Conservation (phyloP, 2,888 invertebrate genomes). For the Axea sp. region DNA sequence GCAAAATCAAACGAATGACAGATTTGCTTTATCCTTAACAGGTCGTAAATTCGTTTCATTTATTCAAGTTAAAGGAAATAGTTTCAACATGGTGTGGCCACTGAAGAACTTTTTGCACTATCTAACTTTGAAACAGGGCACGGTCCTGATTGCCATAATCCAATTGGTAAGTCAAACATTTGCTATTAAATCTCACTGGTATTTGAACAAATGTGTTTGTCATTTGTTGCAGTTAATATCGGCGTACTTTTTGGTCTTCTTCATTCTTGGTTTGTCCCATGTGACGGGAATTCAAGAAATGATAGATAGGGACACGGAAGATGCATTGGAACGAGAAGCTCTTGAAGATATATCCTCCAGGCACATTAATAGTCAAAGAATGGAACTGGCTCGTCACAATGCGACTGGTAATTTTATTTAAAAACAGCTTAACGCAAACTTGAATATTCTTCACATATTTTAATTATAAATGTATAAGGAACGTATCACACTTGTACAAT, state of each 20-base stretch:
- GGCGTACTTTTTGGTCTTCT: slow-evolving; percentile 75
- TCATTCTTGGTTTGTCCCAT: slow-evolving; percentile 77
- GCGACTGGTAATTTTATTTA: slow-evolving; percentile 74
- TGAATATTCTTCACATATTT: too few relatives aligned
- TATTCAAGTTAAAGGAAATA: slow-evolving; percentile 1
- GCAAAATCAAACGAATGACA: too few relatives aligned
- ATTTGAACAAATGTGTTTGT: neutral
- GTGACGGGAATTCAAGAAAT: slow-evolving; percentile 78
- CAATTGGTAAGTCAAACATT: slow-evolving; percentile 76
- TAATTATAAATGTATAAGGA: too few relatives aligned
- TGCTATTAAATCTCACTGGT: neutral
- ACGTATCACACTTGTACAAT: too few relatives aligned
- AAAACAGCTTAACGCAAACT: too few relatives aligned
- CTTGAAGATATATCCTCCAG: slow-evolving; percentile 75
- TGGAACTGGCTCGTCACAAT: slow-evolving; percentile 79
- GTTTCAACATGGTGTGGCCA: slow-evolving; percentile 71
- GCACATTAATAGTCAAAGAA: slow-evolving; percentile 77
- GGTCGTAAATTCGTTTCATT: slow-evolving; percentile 8
- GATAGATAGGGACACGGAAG: slow-evolving; percentile 79
- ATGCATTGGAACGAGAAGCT: slow-evolving; percentile 77
- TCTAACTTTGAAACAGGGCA: slow-evolving; percentile 78
- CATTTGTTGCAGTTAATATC: slow-evolving; percentile 71
- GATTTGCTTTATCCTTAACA: too few relatives aligned
- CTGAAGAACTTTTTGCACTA: slow-evolving; percentile 75
- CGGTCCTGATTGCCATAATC: slow-evolving; percentile 78